Percentiles rank a stretch among this genome's conserved stretches.
phyloP scores from a whole-genome alignment of 2,888 invertebrate species.

The Mesorhabditis belari region DNA sequence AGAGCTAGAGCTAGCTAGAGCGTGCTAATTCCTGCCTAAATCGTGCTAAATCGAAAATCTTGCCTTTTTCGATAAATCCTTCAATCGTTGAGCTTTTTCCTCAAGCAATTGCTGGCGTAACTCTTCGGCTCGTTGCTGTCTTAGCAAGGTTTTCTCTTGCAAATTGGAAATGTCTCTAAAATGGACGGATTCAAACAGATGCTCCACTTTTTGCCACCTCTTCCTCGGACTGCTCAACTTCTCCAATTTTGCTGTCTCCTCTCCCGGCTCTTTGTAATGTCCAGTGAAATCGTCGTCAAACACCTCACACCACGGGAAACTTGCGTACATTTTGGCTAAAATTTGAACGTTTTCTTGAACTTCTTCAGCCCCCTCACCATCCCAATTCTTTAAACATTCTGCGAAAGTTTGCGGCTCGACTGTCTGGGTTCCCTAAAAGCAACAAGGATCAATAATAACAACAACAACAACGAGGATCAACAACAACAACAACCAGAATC shows the following conservation, averaged over 20 bases:
- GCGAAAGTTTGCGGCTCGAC: no score
- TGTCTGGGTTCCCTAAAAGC: no score
- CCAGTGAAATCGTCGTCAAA: conserved; percentile 18
- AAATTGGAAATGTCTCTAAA: conserved; percentile 10
- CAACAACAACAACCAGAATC: no score
- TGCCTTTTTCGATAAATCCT: conserved; percentile 79
- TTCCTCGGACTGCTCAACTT: conserved; percentile 75
- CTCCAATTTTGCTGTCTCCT: conserved; percentile 83
- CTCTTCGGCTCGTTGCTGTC: conserved; percentile 82
- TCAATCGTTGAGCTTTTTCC: conserved; percentile 76
- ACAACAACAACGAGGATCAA: no score
- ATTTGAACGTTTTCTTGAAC: no score
- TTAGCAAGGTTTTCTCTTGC: conserved; percentile 69
- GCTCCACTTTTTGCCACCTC: conserved; percentile 3
- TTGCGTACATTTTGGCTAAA: conserved; percentile 8
- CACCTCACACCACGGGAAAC: conserved; percentile 26
- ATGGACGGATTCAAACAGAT: background rate
- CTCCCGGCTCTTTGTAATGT: conserved; percentile 72
- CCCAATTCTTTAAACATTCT: conserved; percentile 5
- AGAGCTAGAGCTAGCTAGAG: no score
- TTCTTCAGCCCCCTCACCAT: conserved; percentile 4
- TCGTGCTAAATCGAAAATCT: no score
- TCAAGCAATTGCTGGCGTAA: conserved; percentile 75
- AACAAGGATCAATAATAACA: no score
- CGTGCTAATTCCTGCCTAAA: no score